Base-by-base conservation (phyloP, 2,797 vertebrate genomes). In the Pelodytes ibericus region DNA sequence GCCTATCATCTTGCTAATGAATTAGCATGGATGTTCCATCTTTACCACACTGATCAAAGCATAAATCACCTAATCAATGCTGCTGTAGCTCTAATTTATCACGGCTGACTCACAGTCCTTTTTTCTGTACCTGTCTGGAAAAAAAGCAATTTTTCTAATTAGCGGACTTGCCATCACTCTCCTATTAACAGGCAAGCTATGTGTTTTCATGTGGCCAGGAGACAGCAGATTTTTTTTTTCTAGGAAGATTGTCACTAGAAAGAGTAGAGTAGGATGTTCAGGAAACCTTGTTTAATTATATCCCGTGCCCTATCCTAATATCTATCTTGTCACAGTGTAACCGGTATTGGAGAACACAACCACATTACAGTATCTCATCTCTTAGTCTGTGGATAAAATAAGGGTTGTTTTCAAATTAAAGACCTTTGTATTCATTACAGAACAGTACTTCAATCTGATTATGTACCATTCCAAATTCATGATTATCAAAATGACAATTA, bases 11-110 rank as follows among this genome's bases (percentile, higher is more conserved):
- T 20, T 79, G 64, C 64, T 74, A 79, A 79, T 79, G 65, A 79
- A 79, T 79, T 73, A 79, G 64, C 71, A 79, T 73, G 64, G 77
- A 74, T 79, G 65, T 58, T 74, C 71, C 58, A 79, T 79, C 77
- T 68, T 79, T 73, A 79, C 44, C 18, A 47, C 63, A 57, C 44
- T 1, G 15, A 31, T 0, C 47, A 71, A 83, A 80, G 65, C 41
- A 16, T 29, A 36, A 71, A 64, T 67, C 58, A 63, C 24, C 3
- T 53, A 60, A 63, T 16, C 36, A 22, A 1, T 8, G 0, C 25
- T 56, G 51, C 4, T 25, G 1, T 4, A 39, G 57, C 65, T 72
- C 3, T 3, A 41, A 2, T 53, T 81, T 15, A 65, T 4, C 58
- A 79, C 77, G 66, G 57, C 8, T 0, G 49, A 69, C 31, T 24